A percentile compares a stretch with the other conserved stretches of the same genome.
Conservation (phyloP, 2,797 vertebrate genomes). For the Cuniculus paca region DNA sequence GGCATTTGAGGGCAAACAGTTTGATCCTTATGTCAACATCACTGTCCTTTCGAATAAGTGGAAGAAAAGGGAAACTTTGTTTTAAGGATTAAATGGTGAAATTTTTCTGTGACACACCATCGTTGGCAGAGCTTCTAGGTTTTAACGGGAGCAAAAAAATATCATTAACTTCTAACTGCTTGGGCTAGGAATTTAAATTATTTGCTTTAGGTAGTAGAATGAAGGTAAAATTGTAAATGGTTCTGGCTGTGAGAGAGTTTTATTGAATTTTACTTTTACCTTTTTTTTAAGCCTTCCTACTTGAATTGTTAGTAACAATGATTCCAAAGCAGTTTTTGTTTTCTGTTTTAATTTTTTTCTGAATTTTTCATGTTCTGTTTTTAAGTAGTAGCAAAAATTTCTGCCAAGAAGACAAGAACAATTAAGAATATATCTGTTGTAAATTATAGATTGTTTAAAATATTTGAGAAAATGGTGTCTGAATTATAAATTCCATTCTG, state of each 20-base stretch:
- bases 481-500: slow-evolving; percentile 44
- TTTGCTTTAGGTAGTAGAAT: slow-evolving; percentile 68
- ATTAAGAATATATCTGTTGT: neutral
- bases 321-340: neutral
- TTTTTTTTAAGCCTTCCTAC: neutral
- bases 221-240: slow-evolving; percentile 51
- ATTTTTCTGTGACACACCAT: slow-evolving; percentile 70
- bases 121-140: slow-evolving; percentile 73
- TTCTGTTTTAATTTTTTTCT: slow-evolving; percentile 6
- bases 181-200: slow-evolving; percentile 76
- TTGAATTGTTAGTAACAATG: neutral
- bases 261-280: slow-evolving; percentile 29
- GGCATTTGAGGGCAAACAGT: slow-evolving; percentile 81
- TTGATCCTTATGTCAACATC: slow-evolving; percentile 84
- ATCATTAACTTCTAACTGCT: slow-evolving; percentile 83
- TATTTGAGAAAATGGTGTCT: neutral
- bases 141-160: slow-evolving; percentile 75
- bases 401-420: neutral
- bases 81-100: slow-evolving; percentile 83
- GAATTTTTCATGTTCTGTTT: neutral
- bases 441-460: neutral
- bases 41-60: slow-evolving; percentile 78
- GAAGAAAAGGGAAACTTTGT: slow-evolving; percentile 80
- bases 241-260: slow-evolving; percentile 47
- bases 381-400: neutral